These are phyloP conservation scores for Plusia festucae DNA, from an alignment of 2,888 invertebrate species.

Conservation along the genomic window DNA sequence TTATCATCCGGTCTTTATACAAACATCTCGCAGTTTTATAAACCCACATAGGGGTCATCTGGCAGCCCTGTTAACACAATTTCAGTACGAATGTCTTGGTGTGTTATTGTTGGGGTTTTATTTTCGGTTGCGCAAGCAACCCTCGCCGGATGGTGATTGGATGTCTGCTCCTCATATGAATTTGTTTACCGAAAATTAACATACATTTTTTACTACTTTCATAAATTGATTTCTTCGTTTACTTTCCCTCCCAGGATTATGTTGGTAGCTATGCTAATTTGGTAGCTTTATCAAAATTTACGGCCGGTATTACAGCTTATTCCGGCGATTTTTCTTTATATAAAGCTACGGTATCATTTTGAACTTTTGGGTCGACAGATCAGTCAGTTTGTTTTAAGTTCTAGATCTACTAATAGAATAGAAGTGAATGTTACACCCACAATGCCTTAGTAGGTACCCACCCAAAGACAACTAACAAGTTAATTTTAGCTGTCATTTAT, in stretches of 20 bases:
- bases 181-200: slow-evolving; percentile 49
- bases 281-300: slow-evolving; percentile 5
- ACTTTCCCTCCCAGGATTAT: slow-evolving; percentile 19
- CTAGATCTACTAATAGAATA: neutral
- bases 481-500: too few species aligned
- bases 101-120: slow-evolving; percentile 51
- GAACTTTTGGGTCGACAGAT: neutral
- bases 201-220: slow-evolving; percentile 46
- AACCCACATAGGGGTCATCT: slow-evolving; percentile 46
- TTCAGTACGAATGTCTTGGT: slow-evolving; percentile 44
- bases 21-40: slow-evolving; percentile 23
- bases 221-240: slow-evolving; percentile 36
- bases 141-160: slow-evolving; percentile 54
- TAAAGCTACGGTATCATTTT: neutral
- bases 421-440: too few species aligned
- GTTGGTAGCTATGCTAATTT: slow-evolving; percentile 10
- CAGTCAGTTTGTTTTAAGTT: neutral
- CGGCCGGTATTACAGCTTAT: neutral
- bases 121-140: slow-evolving; percentile 52
- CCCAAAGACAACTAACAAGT: too few species aligned
- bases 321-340: neutral
- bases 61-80: slow-evolving; percentile 56
- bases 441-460: too few species aligned
- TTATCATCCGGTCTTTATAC: slow-evolving; percentile 45
- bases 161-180: slow-evolving; percentile 43